phyloP scores from a whole-genome alignment of 2,888 invertebrate genomes.

The Drymonia ruficornis region DNA sequence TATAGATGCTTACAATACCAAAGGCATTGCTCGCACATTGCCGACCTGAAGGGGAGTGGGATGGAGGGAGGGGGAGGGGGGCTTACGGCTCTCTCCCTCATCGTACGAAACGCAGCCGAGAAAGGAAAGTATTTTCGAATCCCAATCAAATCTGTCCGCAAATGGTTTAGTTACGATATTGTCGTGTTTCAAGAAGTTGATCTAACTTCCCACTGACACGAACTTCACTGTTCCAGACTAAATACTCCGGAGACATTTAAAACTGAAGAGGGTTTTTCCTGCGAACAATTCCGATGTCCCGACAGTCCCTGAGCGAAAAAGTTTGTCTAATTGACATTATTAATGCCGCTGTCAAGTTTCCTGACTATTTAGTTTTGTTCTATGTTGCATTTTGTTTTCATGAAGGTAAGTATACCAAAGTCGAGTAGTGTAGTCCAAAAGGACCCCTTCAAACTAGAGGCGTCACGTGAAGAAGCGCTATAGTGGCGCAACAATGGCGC shows the following conservation, averaged over 20 bases:
- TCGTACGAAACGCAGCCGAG: no score
- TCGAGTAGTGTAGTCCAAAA: no score
- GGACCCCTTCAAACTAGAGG: no score
- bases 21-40: no score
- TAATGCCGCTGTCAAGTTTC: constrained; percentile 39
- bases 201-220: constrained; percentile 49
- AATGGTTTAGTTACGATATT: constrained; percentile 31
- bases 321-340: constrained; percentile 58
- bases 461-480: no score
- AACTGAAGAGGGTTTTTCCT: constrained; percentile 58
- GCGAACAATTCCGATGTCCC: constrained; percentile 51
- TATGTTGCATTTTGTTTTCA: not conserved
- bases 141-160: not conserved
- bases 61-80: no score
- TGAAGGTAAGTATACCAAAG: no score
- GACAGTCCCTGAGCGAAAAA: constrained; percentile 47
- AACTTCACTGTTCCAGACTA: constrained; percentile 48
- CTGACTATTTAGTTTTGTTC: constrained; percentile 20
- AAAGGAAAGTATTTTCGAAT: no score
- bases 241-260: constrained; percentile 72
- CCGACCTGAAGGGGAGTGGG: no score
- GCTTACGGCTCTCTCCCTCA: no score
- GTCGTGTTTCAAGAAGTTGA: constrained; percentile 36
- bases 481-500: no score
- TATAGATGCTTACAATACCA: no score